These are phyloP conservation scores for Lordiphosa andalusiaca DNA, from an alignment of 2,888 invertebrate species.

Conservation along the genomic window DNA sequence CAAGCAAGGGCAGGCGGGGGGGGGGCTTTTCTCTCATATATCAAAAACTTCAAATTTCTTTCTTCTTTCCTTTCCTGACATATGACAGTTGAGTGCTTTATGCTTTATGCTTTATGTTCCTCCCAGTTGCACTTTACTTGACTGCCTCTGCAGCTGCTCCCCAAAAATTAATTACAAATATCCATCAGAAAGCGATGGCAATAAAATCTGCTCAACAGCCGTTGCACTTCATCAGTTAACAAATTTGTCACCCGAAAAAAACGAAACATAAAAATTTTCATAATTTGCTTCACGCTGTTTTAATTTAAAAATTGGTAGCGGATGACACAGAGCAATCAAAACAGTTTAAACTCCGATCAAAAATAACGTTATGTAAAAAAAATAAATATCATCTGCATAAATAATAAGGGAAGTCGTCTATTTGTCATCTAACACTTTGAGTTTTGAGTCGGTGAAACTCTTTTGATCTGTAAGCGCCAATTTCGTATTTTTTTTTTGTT, in stretches of 20 bases:
- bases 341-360: conserved; percentile 59
- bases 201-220: conserved; percentile 26
- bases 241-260: conserved; percentile 25
- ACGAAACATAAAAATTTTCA: conserved; percentile 19
- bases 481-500: conserved; percentile 37
- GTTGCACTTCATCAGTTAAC: conserved; percentile 25
- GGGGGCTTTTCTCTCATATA: background rate
- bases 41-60: background rate
- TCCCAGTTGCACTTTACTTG: conserved; percentile 10
- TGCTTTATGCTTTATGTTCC: conserved; percentile 11
- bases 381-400: conserved; percentile 58
- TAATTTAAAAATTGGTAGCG: conserved; percentile 22
- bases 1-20: too few relatives aligned
- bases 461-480: conserved; percentile 64
- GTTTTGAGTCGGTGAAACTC: conserved; percentile 49
- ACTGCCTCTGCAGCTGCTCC: conserved; percentile 4
- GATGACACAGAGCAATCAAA: conserved; percentile 50
- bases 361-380: conserved; percentile 49
- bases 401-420: conserved; percentile 44
- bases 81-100: conserved; percentile 14
- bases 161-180: conserved; percentile 26
- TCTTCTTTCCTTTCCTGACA: background rate
- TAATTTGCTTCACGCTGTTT: conserved; percentile 40
- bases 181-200: conserved; percentile 28
- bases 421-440: conserved; percentile 64